phyloP scores from a whole-genome alignment of 2,888 invertebrate species.

The Herminia tarsipennalis region DNA sequence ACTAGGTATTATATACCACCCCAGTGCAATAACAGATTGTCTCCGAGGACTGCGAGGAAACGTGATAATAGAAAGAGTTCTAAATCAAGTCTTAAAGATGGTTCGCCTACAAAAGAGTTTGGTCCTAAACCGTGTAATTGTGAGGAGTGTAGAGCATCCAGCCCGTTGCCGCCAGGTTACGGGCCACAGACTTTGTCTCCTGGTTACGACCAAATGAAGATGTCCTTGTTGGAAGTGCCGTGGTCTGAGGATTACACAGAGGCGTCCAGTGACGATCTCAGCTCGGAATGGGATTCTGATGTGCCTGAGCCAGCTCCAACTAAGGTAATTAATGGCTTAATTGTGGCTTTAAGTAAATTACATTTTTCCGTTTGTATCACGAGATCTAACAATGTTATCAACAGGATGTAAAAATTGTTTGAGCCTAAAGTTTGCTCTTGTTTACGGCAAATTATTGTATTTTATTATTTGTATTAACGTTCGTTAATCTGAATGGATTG shows the following conservation, averaged over 20 bases:
- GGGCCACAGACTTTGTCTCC: constrained; percentile 80
- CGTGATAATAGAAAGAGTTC: constrained; percentile 71
- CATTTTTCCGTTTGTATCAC: no score
- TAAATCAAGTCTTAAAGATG: constrained; percentile 62
- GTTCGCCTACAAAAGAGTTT: constrained; percentile 61
- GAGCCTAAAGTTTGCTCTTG: no score
- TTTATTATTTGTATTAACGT: no score
- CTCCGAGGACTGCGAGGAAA: constrained; percentile 77
- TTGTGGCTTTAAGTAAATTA: neutral
- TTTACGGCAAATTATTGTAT: no score
- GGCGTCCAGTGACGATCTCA: constrained; percentile 95
- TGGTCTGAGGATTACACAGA: constrained; percentile 93
- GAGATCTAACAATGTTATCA: no score
- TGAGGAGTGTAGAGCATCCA: constrained; percentile 81
- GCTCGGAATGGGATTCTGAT: constrained; percentile 97
- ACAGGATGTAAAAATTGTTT: no score
- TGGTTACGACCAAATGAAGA: constrained; percentile 93
- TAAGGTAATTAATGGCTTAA: constrained; percentile 49
- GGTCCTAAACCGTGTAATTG: constrained; percentile 79
- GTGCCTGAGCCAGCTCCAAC: constrained; percentile 86
- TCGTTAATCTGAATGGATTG: no score
- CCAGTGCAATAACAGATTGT: constrained; percentile 77
- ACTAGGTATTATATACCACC: constrained; percentile 77
- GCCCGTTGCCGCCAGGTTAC: constrained; percentile 80
- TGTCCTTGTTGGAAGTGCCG: constrained; percentile 91